phyloP scores from a whole-genome alignment of 1,140 invertebrate genomes.

The Polyergus mexicanus region DNA sequence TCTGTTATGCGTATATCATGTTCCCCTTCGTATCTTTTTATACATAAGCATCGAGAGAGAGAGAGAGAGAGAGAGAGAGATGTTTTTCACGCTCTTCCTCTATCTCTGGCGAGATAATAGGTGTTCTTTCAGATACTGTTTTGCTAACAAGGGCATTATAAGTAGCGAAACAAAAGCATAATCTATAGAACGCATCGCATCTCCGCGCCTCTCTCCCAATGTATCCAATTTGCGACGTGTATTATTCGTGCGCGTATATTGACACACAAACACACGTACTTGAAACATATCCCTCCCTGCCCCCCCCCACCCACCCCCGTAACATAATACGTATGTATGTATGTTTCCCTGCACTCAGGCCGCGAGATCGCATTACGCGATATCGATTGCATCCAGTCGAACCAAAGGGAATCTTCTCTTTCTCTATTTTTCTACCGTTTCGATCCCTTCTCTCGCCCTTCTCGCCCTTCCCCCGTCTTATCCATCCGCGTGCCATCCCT shows the following conservation, averaged over 20 bases:
- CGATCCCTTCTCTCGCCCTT: neutral
- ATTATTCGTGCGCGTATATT: slow-evolving; percentile 6
- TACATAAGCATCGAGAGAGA: neutral
- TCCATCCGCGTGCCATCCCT: neutral
- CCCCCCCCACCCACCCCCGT: too few species aligned
- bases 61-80: neutral
- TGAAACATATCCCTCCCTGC: neutral
- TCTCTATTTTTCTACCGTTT: slow-evolving; percentile 35
- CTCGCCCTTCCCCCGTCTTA: neutral
- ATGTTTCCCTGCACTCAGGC: slow-evolving; percentile 60
- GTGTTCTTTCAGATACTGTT: neutral
- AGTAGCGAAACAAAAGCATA: slow-evolving; percentile 29
- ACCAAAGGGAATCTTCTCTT: slow-evolving; percentile 40
- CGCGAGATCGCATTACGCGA: slow-evolving; percentile 74
- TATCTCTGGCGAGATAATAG: neutral
- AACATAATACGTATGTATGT: slow-evolving; percentile 72
- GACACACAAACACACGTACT: neutral
- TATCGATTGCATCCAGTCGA: slow-evolving; percentile 73
- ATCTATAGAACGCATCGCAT: slow-evolving; percentile 2
- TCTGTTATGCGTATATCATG: neutral
- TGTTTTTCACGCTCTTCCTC: neutral
- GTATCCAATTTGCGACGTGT: slow-evolving; percentile 36
- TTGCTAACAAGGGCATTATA: slow-evolving; percentile 20
- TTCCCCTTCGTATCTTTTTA: neutral
- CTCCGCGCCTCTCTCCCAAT: neutral